Evolutionary conservation across 2,888 invertebrate species (phyloP), one percentile per base, ranked within the genome.

Genomic region (Heliconius aoede): DNA sequence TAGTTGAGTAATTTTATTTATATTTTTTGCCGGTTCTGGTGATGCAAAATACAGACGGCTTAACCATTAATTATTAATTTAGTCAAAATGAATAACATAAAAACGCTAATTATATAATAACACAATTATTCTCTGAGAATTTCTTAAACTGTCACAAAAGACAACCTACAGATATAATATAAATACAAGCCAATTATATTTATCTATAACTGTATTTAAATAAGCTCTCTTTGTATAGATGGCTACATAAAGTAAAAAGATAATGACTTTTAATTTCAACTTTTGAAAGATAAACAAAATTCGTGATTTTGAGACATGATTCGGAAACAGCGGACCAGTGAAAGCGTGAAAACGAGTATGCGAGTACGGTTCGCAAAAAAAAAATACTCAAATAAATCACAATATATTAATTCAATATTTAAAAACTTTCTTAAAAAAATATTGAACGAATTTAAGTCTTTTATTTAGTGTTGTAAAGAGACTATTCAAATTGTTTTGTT

Each of bases 281-380:
- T 46, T 73, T 74, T 61, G 15, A 60, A 69, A 74, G 69, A 74
- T 69, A 69, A 69, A 69, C 69, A 74, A 69, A 74, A 74, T 61
- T 69, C 74, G 74, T 69, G 76, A 72, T 64, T 46, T 36, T 72
- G 72, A 76, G 65, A 76, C 76, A 28, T 72, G 72, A 72, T 61
- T 72, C 40, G 26, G 46, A 69, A 69, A 62, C 68, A 68, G 55
- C 78, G 60, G 76, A 78, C 74, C 82, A 84, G 90, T 86, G 91
- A 91, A 90, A 91, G 91, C 90, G 90, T 90, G 87, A 89, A 89
- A 88, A 88, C 84, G 84, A 82, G 84, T 81, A 80, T 83, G 80
- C 80, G 80, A 81, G 76, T 76, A 79, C 78, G 69, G 81, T 78
- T 74, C 79, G 81, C 81, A 81, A 82, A 84, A 85, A 72, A 58